Percentiles rank a stretch among this genome's conserved stretches.
phyloP scores from a whole-genome alignment of 2,797 vertebrate genomes.

The Helarctos malayanus region DNA sequence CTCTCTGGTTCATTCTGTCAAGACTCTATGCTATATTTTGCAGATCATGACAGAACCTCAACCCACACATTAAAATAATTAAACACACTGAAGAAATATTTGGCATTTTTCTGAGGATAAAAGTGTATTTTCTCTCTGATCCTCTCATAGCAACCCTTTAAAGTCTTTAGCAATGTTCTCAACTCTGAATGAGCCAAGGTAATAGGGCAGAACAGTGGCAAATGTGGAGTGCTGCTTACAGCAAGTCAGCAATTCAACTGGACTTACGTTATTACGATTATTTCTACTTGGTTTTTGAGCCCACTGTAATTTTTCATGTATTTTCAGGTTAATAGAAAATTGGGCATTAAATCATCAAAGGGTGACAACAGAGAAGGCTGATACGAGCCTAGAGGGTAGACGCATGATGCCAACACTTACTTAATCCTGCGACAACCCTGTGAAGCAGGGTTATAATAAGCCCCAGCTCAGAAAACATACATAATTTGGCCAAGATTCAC shows the following conservation, averaged over 20 bases:
- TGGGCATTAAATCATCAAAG: background rate
- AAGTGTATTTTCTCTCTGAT: conserved; percentile 49
- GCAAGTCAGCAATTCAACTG: background rate
- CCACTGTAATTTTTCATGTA: background rate
- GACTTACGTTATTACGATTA: background rate
- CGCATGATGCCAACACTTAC: background rate
- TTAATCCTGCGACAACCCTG: background rate
- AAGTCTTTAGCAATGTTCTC: conserved; percentile 2
- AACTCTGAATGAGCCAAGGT: background rate
- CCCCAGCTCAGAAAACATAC: background rate
- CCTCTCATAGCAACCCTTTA: background rate
- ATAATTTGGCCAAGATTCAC: background rate
- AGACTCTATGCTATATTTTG: conserved; percentile 25
- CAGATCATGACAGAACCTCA: conserved; percentile 62
- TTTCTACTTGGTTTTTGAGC: conserved; percentile 6
- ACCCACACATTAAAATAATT: conserved; percentile 56
- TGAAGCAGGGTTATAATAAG: background rate
- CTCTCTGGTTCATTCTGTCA: conserved; percentile 41
- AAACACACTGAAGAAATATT: conserved; percentile 56
- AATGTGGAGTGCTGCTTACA: background rate
- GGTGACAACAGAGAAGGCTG: background rate
- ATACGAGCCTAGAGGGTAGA: background rate
- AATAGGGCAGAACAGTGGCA: background rate
- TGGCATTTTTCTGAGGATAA: conserved; percentile 27
- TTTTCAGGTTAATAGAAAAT: conserved; percentile 16